Evolutionary conservation across 2,797 vertebrate species (phyloP).

Genomic region (Delichon dasypus): DNA sequence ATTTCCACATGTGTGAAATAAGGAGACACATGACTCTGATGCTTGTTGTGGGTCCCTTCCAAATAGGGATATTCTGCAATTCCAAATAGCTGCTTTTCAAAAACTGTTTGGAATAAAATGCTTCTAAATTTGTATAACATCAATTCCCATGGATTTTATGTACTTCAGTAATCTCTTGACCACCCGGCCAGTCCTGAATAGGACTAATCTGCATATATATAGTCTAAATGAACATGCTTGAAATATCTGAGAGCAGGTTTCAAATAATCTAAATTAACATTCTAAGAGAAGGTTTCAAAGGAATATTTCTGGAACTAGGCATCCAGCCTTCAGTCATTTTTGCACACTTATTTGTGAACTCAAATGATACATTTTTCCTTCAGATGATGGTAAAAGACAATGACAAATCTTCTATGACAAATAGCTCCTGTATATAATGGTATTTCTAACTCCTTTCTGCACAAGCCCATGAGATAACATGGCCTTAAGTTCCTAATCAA

Average conservation of each 20-base stretch:
- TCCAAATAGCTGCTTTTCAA: background rate
- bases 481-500: conserved; percentile 38
- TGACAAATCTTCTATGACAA: background rate
- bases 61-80: background rate
- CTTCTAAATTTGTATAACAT: background rate
- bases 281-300: background rate
- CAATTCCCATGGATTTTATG: background rate
- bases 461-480: background rate
- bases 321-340: background rate
- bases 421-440: background rate
- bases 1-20: background rate
- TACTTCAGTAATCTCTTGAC: background rate
- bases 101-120: background rate
- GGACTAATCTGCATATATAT: background rate
- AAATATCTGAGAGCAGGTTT: background rate
- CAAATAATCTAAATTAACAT: background rate
- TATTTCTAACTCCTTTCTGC: background rate
- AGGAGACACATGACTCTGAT: background rate
- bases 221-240: background rate
- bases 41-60: background rate
- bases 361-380: background rate
- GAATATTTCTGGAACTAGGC: background rate
- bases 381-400: background rate
- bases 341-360: background rate
- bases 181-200: background rate